Base-by-base conservation (phyloP, 1,140 invertebrate genomes). In the Parasteatoda tepidariorum region DNA sequence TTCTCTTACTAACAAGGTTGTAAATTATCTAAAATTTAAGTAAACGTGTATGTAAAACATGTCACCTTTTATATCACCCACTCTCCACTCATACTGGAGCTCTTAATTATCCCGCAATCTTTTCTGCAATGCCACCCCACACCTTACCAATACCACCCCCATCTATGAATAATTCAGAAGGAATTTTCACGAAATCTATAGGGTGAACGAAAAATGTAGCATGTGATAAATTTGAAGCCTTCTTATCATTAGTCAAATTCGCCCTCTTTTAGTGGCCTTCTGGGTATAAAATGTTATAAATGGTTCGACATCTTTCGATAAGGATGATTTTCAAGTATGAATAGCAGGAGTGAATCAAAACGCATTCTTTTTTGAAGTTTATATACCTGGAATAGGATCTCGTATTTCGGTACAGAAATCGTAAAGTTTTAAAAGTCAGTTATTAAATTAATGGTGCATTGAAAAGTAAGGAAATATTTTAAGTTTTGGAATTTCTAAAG, bases 251-350 rank as follows among this genome's bases (percentile, higher is more conserved):
- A 73, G 48, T 73, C 70, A 73, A 73, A 31, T 24, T 57, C 48
- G 38, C 38, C 41, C 1, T 6, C 11, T 57, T 73, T 73, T 73
- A 73, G 48, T 41, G 33, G 38, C 54, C 70, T 54, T 41, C 18
- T 73, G 70, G 70, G 70, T 55, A 73, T 26, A 57, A 73, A 73
- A 73, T n/a, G 48, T 31, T 57, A 73, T 73, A 73, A 73, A 73
- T 73, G 38, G 26, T 57, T 73, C 54, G 54, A 11, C 28, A 57
- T 48, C 4, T 48, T 9, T 13, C 18, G 38, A 48, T 48, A 48
- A 48, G 38, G 9, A 48, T 48, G 38, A 48, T 48, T 48, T 48
- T 18, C 1, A 2, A 13, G 38, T 13, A 13, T 9, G 18, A 48
- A 13, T 9, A 13, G 38, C 9, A 18, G 18, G 38, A 48, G 4